Evolutionary conservation across 2,888 invertebrate genomes (phyloP).

Genomic region (Melanophora roralis): DNA sequence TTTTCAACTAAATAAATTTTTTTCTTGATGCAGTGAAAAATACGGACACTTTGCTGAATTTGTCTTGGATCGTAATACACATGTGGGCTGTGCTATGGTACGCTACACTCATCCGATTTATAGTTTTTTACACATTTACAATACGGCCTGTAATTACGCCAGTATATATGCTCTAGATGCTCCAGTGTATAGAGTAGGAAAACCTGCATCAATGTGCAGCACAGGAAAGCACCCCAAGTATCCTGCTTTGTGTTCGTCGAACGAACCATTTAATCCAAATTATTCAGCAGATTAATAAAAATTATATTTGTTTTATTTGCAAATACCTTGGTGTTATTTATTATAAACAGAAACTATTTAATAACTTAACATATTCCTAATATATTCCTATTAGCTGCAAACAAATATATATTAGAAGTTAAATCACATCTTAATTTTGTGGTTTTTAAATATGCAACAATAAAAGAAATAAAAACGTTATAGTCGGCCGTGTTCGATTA

Average conservation of each 20-base stretch:
- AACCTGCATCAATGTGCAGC: constrained; percentile 72
- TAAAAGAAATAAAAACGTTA: too few relatives aligned
- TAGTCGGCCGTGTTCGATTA: too few relatives aligned
- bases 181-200: constrained; percentile 72
- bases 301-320: neutral
- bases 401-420: too few relatives aligned
- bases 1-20: neutral
- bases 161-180: constrained; percentile 73
- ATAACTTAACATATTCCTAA: neutral
- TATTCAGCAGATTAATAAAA: constrained; percentile 60
- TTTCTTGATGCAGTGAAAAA: constrained; percentile 66
- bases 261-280: constrained; percentile 74
- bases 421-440: too few relatives aligned
- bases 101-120: constrained; percentile 72
- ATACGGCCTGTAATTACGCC: constrained; percentile 76
- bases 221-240: constrained; percentile 72
- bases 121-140: constrained; percentile 71
- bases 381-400: too few relatives aligned
- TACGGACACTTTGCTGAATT: constrained; percentile 76
- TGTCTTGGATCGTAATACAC: constrained; percentile 74
- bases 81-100: constrained; percentile 76
- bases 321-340: neutral
- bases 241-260: constrained; percentile 72
- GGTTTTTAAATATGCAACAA: too few relatives aligned
- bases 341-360: neutral